phyloP scores from a whole-genome alignment of 2,113 vertebrate genomes.

The Oncorhynchus tshawytscha region DNA sequence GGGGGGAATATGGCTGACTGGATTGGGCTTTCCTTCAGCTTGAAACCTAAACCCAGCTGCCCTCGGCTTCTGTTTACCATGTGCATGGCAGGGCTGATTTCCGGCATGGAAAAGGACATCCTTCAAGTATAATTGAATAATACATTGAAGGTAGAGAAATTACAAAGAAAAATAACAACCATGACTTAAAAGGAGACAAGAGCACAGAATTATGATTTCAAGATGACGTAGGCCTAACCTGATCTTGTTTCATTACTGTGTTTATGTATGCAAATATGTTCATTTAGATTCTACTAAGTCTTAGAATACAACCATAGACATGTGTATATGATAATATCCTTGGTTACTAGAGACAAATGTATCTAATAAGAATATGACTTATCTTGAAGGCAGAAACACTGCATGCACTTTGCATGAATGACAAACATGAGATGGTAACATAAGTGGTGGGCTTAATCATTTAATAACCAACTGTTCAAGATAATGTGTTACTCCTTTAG shows the following conservation, averaged over 20 bases:
- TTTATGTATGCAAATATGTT: no score
- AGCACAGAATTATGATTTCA: no score
- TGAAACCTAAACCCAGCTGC: neutral
- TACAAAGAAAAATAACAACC: no score
- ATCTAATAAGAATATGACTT: neutral
- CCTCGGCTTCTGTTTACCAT: neutral
- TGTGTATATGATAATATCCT: no score
- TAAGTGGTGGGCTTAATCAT: neutral
- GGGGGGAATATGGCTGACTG: constrained; percentile 1
- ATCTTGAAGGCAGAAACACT: neutral
- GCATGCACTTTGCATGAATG: neutral
- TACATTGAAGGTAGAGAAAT: neutral
- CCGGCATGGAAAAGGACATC: neutral
- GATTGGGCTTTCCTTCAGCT: neutral
- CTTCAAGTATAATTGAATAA: neutral
- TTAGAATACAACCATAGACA: no score
- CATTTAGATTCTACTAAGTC: no score
- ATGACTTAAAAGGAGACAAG: no score
- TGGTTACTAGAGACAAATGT: no score
- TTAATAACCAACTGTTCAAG: neutral
- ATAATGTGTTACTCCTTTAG: neutral
- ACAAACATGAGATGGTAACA: constrained; percentile 11
- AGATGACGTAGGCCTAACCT: no score
- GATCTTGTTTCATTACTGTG: no score
- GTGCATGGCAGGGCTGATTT: neutral